Percentiles rank a stretch among this genome's conserved stretches.
Evolutionary conservation across 92 coral and sea anemone species (phyloP).

Genomic region (Plumapathes pennacea): DNA sequence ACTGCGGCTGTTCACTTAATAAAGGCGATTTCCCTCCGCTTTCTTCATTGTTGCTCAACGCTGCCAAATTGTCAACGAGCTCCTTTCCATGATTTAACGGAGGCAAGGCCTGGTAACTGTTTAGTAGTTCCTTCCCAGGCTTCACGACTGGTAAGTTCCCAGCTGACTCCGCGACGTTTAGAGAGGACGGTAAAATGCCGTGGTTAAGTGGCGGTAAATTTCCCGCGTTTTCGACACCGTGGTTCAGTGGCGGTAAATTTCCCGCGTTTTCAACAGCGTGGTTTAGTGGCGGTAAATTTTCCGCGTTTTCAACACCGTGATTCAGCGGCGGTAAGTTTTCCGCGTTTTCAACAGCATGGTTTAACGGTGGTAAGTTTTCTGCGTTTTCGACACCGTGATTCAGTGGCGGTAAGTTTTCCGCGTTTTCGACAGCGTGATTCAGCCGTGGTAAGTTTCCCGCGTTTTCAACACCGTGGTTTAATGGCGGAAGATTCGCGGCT

Average conservation of each 20-base stretch:
- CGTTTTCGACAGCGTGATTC: slow-evolving; percentile 62
- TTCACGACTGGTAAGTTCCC: slow-evolving; percentile 10
- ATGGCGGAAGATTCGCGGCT: slow-evolving; percentile 70
- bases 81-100: slow-evolving; percentile 43
- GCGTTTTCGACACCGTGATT: slow-evolving; percentile 53
- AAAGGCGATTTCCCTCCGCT: no score
- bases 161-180: no score
- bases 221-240: slow-evolving; percentile 27
- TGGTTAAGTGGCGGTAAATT: slow-evolving; percentile 67
- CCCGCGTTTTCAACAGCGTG: slow-evolving; percentile 23
- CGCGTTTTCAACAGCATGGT: slow-evolving; percentile 17
- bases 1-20: no score
- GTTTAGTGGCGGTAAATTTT: slow-evolving; percentile 21
- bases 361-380: slow-evolving; percentile 17
- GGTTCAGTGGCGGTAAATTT: slow-evolving; percentile 36
- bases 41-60: no score
- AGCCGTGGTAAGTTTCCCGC: slow-evolving; percentile 62
- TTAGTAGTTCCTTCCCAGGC: slow-evolving; percentile 15
- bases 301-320: slow-evolving; percentile 5
- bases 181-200: no score
- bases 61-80: no score
- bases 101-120: slow-evolving; percentile 11
- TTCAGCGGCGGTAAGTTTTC: background rate
- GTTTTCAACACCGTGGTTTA: slow-evolving; percentile 65
- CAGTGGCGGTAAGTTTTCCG: slow-evolving; percentile 64